These are phyloP conservation scores for Ectropis crepuscularia DNA, from an alignment of 2,888 invertebrate species.

Conservation along the genomic window DNA sequence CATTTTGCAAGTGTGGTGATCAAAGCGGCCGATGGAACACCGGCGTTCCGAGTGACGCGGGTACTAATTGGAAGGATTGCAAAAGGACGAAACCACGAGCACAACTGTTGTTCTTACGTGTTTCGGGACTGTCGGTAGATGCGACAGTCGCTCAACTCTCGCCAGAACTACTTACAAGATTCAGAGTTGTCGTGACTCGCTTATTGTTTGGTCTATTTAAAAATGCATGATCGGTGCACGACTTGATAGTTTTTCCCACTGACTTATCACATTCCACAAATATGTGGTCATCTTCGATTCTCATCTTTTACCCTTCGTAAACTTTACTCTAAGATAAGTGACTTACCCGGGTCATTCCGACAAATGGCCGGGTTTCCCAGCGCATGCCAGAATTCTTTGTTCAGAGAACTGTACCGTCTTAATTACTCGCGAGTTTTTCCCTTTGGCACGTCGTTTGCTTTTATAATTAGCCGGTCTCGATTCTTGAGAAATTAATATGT, in stretches of 20 bases:
- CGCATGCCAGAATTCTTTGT: constrained; percentile 44
- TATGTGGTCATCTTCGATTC: constrained; percentile 2
- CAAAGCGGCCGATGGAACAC: constrained; percentile 64
- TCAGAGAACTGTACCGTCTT: constrained; percentile 33
- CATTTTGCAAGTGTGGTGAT: constrained; percentile 70
- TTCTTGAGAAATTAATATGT: constrained; percentile 36
- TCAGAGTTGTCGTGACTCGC: too few species aligned
- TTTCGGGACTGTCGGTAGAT: constrained; percentile 45
- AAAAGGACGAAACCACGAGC: constrained; percentile 54
- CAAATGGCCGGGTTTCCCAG: constrained; percentile 42
- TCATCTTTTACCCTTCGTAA: constrained; percentile 23
- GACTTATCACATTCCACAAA: too few species aligned
- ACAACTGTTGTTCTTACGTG: constrained; percentile 49
- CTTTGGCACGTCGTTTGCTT: constrained; percentile 47
- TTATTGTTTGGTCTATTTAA: too few species aligned
- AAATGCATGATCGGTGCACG: too few species aligned
- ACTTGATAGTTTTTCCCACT: too few species aligned
- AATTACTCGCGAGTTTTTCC: constrained; percentile 47
- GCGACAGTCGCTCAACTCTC: too few species aligned
- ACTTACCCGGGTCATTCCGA: constrained; percentile 49
- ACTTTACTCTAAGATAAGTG: too few species aligned
- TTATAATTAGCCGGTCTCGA: constrained; percentile 39
- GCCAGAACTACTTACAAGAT: too few species aligned
- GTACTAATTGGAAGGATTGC: constrained; percentile 76
- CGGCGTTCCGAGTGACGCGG: constrained; percentile 68